phyloP scores from a whole-genome alignment of 2,888 invertebrate species.

The Petrolisthes manimaculis region DNA sequence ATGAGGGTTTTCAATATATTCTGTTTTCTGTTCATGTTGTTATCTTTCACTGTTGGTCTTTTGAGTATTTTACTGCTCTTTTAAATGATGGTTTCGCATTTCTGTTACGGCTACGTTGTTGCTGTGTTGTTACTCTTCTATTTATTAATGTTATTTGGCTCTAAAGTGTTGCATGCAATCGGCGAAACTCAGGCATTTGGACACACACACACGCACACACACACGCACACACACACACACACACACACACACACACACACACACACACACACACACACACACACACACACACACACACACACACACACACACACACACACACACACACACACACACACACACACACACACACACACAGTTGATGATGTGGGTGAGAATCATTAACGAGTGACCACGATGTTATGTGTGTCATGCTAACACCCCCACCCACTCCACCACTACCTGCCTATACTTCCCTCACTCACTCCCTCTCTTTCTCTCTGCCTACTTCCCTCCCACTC shows the following conservation, averaged over 20 bases:
- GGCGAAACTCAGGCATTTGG: background rate
- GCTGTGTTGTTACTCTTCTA: too few species aligned
- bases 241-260: background rate
- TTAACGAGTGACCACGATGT: conserved; percentile 6
- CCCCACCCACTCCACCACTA: background rate
- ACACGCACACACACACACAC: background rate
- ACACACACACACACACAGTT: conserved; percentile 15
- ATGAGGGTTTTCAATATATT: too few species aligned
- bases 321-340: conserved; percentile 15
- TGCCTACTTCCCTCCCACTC: background rate
- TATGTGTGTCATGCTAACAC: conserved; percentile 2
- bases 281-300: conserved; percentile 22
- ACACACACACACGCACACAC: background rate
- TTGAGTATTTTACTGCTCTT: too few species aligned
- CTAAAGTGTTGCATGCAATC: background rate
- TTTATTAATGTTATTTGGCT: too few species aligned
- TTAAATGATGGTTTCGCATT: too few species aligned
- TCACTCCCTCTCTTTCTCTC: background rate
- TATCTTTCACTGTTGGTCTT: too few species aligned
- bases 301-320: conserved; percentile 27
- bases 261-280: conserved; percentile 5
- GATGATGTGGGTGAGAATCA: background rate
- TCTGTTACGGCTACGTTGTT: too few species aligned
- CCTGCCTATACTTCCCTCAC: background rate
- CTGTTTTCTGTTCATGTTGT: too few species aligned